Base-by-base conservation (phyloP, 1,140 invertebrate genomes). In the Zaprionus lachaisei region DNA sequence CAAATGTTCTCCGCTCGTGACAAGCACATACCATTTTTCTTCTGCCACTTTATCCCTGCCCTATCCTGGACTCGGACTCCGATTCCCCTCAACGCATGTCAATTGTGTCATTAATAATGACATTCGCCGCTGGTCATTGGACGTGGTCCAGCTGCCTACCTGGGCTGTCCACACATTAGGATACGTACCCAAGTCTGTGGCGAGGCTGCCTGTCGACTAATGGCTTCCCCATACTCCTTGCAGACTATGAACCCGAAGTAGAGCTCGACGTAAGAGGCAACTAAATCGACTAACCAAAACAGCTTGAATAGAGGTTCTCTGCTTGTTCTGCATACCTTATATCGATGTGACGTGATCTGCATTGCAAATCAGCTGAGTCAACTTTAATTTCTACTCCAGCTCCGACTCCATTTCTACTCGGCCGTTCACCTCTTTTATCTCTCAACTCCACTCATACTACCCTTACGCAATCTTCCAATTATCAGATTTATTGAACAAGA, bases 71-170 rank as follows among this genome's bases (percentile, higher is more conserved):
- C 20, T 5, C 20, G 12, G 17, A 12, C 56, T 72, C 24, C 47
- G 6, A 61, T 74, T 41, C 64, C 7, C 47, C 51, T 34, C 54
- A 44, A 24, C 54, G 64, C 83, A 78, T 73, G 84, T 72, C 84
- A 87, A 83, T 81, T 87, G 84, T 74, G 79, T 83, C 84, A 87
- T 87, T 87, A 87, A 87, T 89, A 89, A 87, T 71, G 66, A 47
- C 84, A 47, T 17, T 47, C 17, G n/a, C 41, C 41, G 7, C 41
- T 47, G 41, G n/a, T n/a, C n/a, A 75, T 47, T 26, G 34, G 56
- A 28, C 44, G 24, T n/a, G 41, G 37, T 54, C 65, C 60, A 64
- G 47, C 71, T 69, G 55, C 47, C 28, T 69, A 51, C 47, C 28
- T 61, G 60, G 72, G 41, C 49, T 57, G 75, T n/a, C 55, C 64